Percentiles rank a stretch among this genome's conserved stretches.
These are phyloP conservation scores for Dipodomys stephensi DNA, from an alignment of 2,113 vertebrate genomes.

Conservation along the genomic window DNA sequence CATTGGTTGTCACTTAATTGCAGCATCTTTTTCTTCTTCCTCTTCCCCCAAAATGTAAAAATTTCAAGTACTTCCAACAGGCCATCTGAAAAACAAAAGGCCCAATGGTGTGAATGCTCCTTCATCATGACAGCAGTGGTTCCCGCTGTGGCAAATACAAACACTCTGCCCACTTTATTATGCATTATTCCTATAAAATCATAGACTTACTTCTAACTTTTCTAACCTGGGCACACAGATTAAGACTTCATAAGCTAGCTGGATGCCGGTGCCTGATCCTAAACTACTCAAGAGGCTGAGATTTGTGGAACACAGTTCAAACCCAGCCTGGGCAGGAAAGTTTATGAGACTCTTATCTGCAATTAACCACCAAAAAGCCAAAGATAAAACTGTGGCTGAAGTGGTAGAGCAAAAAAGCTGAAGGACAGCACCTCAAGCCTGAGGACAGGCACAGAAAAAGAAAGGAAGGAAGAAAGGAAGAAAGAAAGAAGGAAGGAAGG, in stretches of 20 bases:
- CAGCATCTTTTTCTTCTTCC: not conserved
- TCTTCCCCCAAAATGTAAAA: not conserved
- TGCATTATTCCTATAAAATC: not conserved
- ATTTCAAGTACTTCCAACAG: not conserved
- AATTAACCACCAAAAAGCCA: too few relatives aligned
- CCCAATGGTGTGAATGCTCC: not conserved
- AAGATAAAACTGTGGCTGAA: too few relatives aligned
- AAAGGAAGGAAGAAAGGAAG: too few relatives aligned
- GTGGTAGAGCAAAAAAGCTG: too few relatives aligned
- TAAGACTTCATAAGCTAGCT: not conserved
- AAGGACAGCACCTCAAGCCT: too few relatives aligned
- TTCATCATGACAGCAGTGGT: not conserved
- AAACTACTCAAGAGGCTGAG: too few relatives aligned
- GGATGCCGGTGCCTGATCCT: too few relatives aligned
- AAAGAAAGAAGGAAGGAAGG: too few relatives aligned
- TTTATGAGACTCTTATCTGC: too few relatives aligned
- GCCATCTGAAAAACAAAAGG: not conserved
- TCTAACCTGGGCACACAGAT: not conserved
- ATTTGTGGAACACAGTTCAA: too few relatives aligned
- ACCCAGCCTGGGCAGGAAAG: too few relatives aligned
- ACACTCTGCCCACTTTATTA: not conserved
- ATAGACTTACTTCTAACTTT: not conserved
- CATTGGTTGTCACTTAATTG: not conserved
- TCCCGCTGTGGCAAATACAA: not conserved
- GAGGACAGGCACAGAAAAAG: too few relatives aligned